A percentile compares a stretch with the other conserved stretches of the same genome.
These are phyloP conservation scores for Chionis minor DNA, from an alignment of 2,113 vertebrate genomes.

Conservation along the genomic window DNA sequence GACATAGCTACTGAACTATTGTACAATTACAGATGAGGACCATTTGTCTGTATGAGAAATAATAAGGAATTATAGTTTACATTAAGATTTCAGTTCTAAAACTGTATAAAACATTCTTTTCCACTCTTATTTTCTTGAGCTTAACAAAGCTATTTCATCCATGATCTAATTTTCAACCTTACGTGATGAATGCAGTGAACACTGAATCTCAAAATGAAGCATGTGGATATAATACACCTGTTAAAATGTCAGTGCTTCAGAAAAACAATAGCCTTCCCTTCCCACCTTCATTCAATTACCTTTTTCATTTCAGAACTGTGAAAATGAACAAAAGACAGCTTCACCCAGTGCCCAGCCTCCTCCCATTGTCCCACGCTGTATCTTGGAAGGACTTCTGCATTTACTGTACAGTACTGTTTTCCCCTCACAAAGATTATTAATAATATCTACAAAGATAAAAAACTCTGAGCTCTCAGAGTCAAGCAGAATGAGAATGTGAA, in stretches of 20 bases:
- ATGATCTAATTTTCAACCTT: background rate
- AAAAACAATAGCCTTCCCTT: constrained; percentile 40
- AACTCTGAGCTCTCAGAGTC: background rate
- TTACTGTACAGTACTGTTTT: background rate
- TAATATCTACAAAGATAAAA: background rate
- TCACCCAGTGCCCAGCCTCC: background rate
- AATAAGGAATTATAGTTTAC: background rate
- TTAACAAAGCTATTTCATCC: background rate
- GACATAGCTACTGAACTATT: background rate
- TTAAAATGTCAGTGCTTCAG: constrained; percentile 15
- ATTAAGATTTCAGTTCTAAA: background rate
- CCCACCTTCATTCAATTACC: background rate
- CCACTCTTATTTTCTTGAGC: background rate
- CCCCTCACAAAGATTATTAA: background rate
- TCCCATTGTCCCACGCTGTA: background rate
- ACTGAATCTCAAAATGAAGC: background rate
- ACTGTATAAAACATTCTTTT: background rate
- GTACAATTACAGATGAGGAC: background rate
- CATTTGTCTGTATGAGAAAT: background rate
- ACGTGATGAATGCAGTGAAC: background rate
- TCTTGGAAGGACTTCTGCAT: background rate
- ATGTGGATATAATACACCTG: background rate
- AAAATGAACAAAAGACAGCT: background rate
- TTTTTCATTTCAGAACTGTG: background rate
- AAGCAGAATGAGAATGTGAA: background rate